Evolutionary conservation across 2,797 vertebrate species (phyloP).

Genomic region (Hapalemur alaotrensis): DNA sequence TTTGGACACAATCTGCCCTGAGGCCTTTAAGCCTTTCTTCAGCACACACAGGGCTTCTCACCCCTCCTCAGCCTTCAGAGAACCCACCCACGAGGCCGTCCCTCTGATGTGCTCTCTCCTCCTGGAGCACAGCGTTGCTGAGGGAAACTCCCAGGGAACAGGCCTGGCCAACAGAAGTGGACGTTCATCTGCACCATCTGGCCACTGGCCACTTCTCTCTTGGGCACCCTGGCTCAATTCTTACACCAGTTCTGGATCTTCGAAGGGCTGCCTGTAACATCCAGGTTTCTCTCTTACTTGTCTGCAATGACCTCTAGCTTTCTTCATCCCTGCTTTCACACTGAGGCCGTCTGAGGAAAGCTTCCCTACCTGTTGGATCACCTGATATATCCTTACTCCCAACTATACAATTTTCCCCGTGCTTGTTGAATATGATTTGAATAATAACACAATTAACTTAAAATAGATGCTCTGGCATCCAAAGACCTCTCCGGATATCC

Average conservation of each 20-base stretch:
- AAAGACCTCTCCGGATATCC: not conserved
- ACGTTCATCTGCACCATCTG: rapidly evolving
- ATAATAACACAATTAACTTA: not conserved
- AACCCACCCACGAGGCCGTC: not conserved
- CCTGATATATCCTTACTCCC: not conserved
- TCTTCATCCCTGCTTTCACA: not conserved
- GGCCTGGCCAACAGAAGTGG: not conserved
- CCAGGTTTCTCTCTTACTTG: not conserved
- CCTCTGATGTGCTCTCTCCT: not conserved
- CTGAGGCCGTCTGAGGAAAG: not conserved
- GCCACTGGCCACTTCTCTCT: not conserved
- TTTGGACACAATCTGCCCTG: not conserved
- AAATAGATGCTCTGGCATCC: not conserved
- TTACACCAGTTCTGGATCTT: not conserved
- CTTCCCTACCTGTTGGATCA: not conserved
- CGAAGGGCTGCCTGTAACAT: not conserved
- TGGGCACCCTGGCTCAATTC: not conserved
- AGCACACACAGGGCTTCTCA: not conserved
- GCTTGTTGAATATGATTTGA: not conserved
- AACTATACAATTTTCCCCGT: not conserved
- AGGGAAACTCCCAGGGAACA: not conserved
- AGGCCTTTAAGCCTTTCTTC: not conserved
- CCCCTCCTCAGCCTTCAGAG: not conserved
- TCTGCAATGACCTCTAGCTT: not conserved
- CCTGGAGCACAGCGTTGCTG: not conserved